A percentile compares a stretch with the other conserved stretches of the same genome.
phyloP scores from a whole-genome alignment of 2,113 vertebrate species.

The Abramis brama region DNA sequence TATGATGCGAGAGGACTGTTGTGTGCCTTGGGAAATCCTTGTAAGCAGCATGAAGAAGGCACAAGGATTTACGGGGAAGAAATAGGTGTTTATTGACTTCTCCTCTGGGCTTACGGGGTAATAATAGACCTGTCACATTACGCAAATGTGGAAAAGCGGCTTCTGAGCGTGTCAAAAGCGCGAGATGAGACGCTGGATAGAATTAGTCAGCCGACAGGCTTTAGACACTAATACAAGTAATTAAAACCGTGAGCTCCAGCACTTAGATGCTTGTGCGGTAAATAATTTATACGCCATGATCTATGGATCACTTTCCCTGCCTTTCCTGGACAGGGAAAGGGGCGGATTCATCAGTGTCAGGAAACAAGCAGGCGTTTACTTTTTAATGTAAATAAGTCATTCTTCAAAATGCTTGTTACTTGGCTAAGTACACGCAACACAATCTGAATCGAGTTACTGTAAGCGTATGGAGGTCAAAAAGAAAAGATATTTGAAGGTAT shows the following conservation, averaged over 20 bases:
- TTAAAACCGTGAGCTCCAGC: conserved; percentile 78
- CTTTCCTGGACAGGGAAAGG: conserved; percentile 72
- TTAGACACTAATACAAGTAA: conserved; percentile 82
- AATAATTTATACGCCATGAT: conserved; percentile 81
- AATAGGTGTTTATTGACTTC: conserved; percentile 85
- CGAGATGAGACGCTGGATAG: conserved; percentile 69
- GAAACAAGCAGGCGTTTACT: conserved; percentile 27
- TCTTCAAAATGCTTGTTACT: conserved; percentile 35
- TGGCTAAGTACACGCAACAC: conserved; percentile 22
- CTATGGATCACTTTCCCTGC: conserved; percentile 75
- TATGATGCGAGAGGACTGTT: conserved; percentile 66
- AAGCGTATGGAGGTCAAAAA: background rate
- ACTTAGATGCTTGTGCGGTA: conserved; percentile 80
- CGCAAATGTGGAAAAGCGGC: conserved; percentile 80
- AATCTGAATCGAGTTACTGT: background rate
- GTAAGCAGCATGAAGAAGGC: conserved; percentile 73
- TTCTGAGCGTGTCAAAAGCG: conserved; percentile 61
- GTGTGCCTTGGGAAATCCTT: conserved; percentile 77
- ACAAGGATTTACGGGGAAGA: conserved; percentile 78
- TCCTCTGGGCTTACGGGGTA: conserved; percentile 82
- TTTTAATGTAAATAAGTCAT: conserved; percentile 45
- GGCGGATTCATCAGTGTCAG: conserved; percentile 74
- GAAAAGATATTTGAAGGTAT: background rate
- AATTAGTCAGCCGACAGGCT: conserved; percentile 82
- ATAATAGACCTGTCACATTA: conserved; percentile 87